Conservation (phyloP, 2,888 invertebrate species). For the Trichogramma evanescens region DNA sequence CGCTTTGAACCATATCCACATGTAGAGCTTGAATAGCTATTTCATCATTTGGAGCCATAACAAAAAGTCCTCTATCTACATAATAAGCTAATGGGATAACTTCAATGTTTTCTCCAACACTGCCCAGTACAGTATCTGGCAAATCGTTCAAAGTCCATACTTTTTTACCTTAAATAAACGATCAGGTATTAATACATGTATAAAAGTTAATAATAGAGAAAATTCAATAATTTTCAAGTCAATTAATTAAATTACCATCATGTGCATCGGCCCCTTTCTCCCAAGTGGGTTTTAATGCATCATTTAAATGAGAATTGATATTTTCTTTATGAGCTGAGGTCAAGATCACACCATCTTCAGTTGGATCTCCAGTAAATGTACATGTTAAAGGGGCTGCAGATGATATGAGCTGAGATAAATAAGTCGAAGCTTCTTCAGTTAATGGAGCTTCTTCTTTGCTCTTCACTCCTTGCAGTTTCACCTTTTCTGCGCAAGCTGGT, state of each 20-base stretch:
- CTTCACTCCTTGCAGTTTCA: constrained; percentile 32
- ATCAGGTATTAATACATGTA: constrained; percentile 2
- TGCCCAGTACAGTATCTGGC: constrained; percentile 8
- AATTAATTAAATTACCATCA: constrained; percentile 1
- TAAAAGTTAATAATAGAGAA: neutral
- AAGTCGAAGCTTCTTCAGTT: constrained; percentile 31
- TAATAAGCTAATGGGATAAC: constrained; percentile 6
- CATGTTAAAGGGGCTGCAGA: constrained; percentile 29
- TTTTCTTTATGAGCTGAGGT: constrained; percentile 24
- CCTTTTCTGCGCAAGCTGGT: constrained; percentile 25
- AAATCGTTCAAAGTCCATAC: constrained; percentile 2
- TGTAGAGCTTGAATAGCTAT: constrained; percentile 10
- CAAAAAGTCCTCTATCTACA: neutral
- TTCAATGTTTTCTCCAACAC: constrained; percentile 16
- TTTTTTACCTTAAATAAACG: constrained; percentile 8
- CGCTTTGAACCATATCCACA: constrained; percentile 5
- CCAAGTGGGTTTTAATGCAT: constrained; percentile 31
- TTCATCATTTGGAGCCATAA: constrained; percentile 12
- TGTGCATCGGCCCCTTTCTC: constrained; percentile 20
- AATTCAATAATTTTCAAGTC: neutral
- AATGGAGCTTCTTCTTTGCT: constrained; percentile 26
- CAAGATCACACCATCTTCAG: constrained; percentile 30
- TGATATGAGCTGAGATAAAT: constrained; percentile 28
- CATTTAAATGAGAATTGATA: constrained; percentile 33
- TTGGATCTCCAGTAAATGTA: constrained; percentile 27